These are phyloP conservation scores for Dendroctonus valens DNA, from an alignment of 1,140 invertebrate species.

Conservation along the genomic window DNA sequence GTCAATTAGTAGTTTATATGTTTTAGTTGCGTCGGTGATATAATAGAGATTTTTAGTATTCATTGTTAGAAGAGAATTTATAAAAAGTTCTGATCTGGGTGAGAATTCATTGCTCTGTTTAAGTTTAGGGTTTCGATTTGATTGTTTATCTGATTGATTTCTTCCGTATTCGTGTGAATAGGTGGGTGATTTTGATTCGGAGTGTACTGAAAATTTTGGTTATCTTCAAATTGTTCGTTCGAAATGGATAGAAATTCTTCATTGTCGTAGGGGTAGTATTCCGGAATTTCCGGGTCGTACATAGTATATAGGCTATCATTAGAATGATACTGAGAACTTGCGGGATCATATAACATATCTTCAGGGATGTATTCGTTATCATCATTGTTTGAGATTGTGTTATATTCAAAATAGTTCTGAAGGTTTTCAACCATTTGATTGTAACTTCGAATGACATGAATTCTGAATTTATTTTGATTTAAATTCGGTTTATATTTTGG, in stretches of 20 bases:
- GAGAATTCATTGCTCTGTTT: background rate
- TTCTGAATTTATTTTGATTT: background rate
- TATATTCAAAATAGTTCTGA: no score
- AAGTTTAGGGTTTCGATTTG: background rate
- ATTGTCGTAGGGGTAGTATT: no score
- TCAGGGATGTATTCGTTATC: no score
- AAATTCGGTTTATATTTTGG: slow-evolving; percentile 14
- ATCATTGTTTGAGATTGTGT: no score
- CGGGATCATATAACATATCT: no score
- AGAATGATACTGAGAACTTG: no score
- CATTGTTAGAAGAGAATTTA: background rate
- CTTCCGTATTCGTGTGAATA: background rate
- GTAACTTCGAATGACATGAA: background rate
- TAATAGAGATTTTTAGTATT: background rate
- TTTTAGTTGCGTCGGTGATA: background rate
- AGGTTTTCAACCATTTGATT: no score
- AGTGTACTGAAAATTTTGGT: background rate
- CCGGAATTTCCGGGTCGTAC: no score
- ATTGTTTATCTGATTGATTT: background rate
- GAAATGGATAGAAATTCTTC: no score
- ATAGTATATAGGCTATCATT: no score
- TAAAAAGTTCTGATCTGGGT: background rate
- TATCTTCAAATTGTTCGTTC: background rate
- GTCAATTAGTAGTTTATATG: background rate
- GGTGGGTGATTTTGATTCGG: background rate